Conservation (phyloP, 37 sponge, comb jelly and placozoan genomes). For the Petrosia ficiformis region DNA sequence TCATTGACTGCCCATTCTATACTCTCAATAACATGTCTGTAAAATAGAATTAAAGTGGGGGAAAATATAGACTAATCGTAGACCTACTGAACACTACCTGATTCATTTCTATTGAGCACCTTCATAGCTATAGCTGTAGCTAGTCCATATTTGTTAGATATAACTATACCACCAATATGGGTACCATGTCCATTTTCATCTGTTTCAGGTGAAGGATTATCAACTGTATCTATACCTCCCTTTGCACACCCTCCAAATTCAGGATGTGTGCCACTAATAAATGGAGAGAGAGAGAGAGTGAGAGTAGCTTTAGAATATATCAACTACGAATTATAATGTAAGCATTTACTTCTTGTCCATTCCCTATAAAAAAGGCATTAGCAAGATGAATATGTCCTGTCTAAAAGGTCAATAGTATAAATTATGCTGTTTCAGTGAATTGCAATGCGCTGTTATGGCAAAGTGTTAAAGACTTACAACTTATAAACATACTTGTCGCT, state of each 20-base stretch:
- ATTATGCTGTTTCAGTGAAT: no score
- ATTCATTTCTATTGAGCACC: conserved; percentile 51
- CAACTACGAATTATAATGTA: not conserved
- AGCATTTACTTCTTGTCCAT: not conserved
- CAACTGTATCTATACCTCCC: conserved; percentile 1
- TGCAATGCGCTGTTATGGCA: no score
- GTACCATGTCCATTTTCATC: conserved; percentile 39
- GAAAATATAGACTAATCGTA: no score
- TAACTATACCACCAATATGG: conserved; percentile 51
- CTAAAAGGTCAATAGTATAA: no score
- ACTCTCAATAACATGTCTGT: conserved; percentile 55
- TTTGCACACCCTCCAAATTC: conserved; percentile 58
- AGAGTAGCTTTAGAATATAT: not conserved
- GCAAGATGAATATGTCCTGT: no score
- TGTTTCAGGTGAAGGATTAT: conserved; percentile 5
- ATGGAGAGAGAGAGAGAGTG: no score
- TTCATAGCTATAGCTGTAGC: conserved; percentile 75
- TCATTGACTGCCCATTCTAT: conserved; percentile 38
- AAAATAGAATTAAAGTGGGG: no score
- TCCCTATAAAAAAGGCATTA: no score
- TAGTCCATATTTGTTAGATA: conserved; percentile 58
- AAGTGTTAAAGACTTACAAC: no score
- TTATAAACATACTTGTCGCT: no score
- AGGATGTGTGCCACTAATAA: conserved; percentile 25
- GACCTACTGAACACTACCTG: no score